Conservation (phyloP, 2,113 vertebrate genomes). For the Pagrus major region DNA sequence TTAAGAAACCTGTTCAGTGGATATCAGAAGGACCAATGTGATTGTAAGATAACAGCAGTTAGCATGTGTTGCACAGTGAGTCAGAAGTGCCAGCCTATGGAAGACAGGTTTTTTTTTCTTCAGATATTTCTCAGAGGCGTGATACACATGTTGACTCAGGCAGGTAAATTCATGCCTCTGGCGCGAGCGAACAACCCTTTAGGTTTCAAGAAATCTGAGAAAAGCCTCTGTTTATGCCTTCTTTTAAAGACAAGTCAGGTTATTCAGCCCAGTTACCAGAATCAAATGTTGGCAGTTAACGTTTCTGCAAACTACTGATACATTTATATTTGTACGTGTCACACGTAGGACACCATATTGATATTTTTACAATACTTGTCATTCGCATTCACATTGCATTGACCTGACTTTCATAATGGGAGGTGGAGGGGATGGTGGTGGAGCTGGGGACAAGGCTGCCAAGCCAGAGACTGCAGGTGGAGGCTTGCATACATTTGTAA, state of each 20-base stretch:
- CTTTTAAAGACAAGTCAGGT: neutral
- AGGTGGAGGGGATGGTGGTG: too few relatives aligned
- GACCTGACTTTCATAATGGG: too few relatives aligned
- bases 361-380: too few relatives aligned
- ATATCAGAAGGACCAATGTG: neutral
- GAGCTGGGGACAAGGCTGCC: too few relatives aligned
- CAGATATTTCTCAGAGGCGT: neutral
- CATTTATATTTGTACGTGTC: too few relatives aligned
- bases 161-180: slow-evolving; percentile 26
- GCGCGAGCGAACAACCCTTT: neutral
- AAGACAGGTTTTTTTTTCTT: slow-evolving; percentile 44
- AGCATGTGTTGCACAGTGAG: slow-evolving; percentile 31
- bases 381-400: too few relatives aligned
- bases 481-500: too few relatives aligned
- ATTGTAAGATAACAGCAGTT: neutral
- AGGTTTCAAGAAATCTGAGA: neutral
- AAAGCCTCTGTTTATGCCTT: neutral
- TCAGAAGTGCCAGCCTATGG: slow-evolving; percentile 22
- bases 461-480: too few relatives aligned
- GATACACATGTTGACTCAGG: slow-evolving; percentile 53
- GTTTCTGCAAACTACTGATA: too few relatives aligned
- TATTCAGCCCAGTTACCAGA: too few relatives aligned
- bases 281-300: too few relatives aligned
- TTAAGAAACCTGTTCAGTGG: neutral
- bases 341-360: too few relatives aligned